Conservation (phyloP, 2,113 vertebrate genomes). For the Chamaetylas fuelleborni region DNA sequence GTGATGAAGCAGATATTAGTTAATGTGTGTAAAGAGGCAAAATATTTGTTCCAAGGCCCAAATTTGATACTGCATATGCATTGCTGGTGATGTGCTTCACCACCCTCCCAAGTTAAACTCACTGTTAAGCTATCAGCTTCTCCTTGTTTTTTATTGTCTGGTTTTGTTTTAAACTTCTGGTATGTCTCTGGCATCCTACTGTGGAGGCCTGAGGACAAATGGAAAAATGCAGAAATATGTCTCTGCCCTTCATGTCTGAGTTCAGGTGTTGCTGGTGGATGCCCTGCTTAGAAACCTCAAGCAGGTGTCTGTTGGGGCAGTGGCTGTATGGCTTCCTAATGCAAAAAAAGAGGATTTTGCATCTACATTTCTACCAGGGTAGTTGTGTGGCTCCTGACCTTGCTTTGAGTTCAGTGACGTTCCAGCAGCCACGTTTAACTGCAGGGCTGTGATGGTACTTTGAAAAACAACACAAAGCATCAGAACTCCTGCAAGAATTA, state of each 20-base stretch:
- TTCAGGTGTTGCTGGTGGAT: not conserved
- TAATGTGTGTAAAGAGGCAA: not conserved
- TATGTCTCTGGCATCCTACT: not conserved
- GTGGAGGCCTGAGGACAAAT: not conserved
- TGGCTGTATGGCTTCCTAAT: not conserved
- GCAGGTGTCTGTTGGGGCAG: not conserved
- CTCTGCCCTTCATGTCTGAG: not conserved
- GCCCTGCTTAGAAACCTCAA: not conserved
- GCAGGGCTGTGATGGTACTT: not conserved
- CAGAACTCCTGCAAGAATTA: not conserved
- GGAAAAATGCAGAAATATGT: not conserved
- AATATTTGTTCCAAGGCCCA: not conserved
- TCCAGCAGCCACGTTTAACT: not conserved
- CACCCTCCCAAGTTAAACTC: not conserved
- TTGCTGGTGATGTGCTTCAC: not conserved
- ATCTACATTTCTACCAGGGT: not conserved
- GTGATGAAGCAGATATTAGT: not conserved
- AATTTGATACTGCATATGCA: not conserved
- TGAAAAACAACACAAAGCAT: not conserved
- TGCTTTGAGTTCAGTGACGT: not conserved
- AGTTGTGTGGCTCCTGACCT: not conserved
- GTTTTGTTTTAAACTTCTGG: not conserved
- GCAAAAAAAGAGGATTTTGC: not conserved
- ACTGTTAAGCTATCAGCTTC: not conserved
- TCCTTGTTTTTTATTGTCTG: not conserved